Conservation (phyloP, 2,888 invertebrate species). For the Drosophila sordidula region DNA sequence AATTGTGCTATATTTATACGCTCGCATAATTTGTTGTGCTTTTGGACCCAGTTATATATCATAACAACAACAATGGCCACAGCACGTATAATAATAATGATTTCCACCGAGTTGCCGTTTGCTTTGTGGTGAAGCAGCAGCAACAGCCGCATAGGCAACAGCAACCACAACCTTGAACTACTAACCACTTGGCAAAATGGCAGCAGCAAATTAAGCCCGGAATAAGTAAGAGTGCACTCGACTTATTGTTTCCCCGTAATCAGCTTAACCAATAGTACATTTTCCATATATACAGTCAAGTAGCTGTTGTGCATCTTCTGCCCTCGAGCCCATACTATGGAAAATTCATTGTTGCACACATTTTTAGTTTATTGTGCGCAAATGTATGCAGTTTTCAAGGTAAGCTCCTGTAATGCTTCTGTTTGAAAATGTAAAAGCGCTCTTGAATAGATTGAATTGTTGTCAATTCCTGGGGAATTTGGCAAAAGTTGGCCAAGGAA, state of each 20-base stretch:
- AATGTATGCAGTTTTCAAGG: no score
- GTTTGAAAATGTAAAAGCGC: no score
- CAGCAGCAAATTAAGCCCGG: slow-evolving; percentile 8
- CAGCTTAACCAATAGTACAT: not conserved
- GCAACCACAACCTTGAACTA: slow-evolving; percentile 50
- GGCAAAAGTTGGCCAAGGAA: no score
- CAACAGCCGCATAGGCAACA: not conserved
- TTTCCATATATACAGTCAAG: not conserved
- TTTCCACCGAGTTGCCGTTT: slow-evolving; percentile 23
- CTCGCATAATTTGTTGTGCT: not conserved
- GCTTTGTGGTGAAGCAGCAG: slow-evolving; percentile 10
- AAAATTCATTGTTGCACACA: no score
- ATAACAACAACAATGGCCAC: not conserved
- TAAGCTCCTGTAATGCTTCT: no score
- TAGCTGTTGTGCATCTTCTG: no score
- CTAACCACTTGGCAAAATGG: slow-evolving; percentile 13
- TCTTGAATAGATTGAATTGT: no score
- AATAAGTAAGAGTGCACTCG: not conserved
- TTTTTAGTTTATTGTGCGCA: no score
- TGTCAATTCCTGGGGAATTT: no score
- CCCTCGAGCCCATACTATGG: no score
- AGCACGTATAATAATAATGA: not conserved
- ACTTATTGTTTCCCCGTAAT: not conserved
- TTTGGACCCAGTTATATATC: not conserved
- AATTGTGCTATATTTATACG: not conserved